Base-by-base conservation (phyloP, 1,140 invertebrate genomes). In the Drosophila nasuta region DNA sequence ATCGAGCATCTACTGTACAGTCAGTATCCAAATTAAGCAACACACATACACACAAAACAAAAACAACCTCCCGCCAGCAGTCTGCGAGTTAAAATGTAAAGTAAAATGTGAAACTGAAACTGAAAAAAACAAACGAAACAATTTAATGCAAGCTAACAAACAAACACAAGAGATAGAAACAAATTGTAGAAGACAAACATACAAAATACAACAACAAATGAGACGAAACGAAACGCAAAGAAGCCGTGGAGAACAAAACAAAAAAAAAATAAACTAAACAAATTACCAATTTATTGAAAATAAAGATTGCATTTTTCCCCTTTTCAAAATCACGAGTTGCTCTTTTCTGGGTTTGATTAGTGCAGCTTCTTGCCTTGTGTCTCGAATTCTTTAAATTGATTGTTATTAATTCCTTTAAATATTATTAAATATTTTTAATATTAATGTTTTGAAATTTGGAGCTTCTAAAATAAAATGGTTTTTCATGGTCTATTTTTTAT, bases 221-320 rank as follows among this genome's bases (percentile, higher is more conserved):
- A 63, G 49, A 81, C 30, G 46, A 64, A 74, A 60, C 11, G 8
- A 52, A 45, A 38, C 35, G 35, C 8, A 46, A 49, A 38, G 30
- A 65, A 75, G 43, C 56, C 60, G 58, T 41, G 57, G 33, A 56
- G 35, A 48, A 25, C 20, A 25, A 64, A 62, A 57, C n/a, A 48
- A 17, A 66, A 63, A 66, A 63, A 13, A 77, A 28, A 30, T 69
- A 77, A 60, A 41, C 33, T 38, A 63, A 79, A 56, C 65, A 74
- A 74, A 67, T 79, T 88, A 80, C 60, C 78, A 83, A 82, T 83
- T 82, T 83, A 89, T 85, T 81, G 56, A 83, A 68, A 87, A 72
- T 74, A 74, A 77, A 73, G 71, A 65, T 76, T 88, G 80, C 69
- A 87, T 75, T 88, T 87, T 88, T 54, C 72, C 81, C 82, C 73